A percentile compares a stretch with the other conserved stretches of the same genome.
Conservation (phyloP, 2,113 vertebrate genomes). For the Pungitius pungitius region DNA sequence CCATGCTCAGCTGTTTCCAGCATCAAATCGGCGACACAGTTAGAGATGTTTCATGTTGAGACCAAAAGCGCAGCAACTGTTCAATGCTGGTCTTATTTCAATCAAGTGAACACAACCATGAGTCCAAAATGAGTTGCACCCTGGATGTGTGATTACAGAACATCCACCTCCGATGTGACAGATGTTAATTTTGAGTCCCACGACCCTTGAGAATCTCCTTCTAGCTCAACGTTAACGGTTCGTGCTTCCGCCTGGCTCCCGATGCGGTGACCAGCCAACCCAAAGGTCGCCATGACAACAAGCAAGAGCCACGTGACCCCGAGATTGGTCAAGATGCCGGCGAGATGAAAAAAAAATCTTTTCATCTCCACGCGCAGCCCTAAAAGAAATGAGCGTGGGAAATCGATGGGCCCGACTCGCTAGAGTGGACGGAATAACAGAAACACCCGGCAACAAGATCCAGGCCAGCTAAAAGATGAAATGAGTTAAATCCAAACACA, state of each 20-base stretch:
- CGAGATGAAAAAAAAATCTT: constrained; percentile 51
- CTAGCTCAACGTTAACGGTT: constrained; percentile 5
- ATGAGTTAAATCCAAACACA: not conserved
- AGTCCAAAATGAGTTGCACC: not conserved
- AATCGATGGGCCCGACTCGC: constrained; percentile 1
- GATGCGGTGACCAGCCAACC: constrained; percentile 51
- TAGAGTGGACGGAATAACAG: not conserved
- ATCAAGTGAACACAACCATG: not conserved
- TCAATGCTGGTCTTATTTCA: not conserved
- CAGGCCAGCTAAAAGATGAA: not conserved
- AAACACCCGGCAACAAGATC: not conserved
- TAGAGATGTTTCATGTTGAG: too few species aligned
- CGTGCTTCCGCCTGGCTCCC: constrained; percentile 6
- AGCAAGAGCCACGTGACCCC: constrained; percentile 61
- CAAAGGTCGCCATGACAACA: constrained; percentile 60
- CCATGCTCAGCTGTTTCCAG: not conserved
- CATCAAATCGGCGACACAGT: not conserved
- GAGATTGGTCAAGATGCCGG: constrained; percentile 41
- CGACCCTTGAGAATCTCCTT: constrained; percentile 21
- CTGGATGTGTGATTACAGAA: not conserved
- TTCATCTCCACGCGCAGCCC: constrained; percentile 38
- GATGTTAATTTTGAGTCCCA: not conserved
- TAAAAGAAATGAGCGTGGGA: constrained; percentile 26
- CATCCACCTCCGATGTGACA: not conserved
- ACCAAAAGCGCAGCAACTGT: too few species aligned